Evolutionary conservation across 2,797 vertebrate genomes (phyloP), one percentile per base, ranked within the genome.

Genomic region (Morelia viridis): DNA sequence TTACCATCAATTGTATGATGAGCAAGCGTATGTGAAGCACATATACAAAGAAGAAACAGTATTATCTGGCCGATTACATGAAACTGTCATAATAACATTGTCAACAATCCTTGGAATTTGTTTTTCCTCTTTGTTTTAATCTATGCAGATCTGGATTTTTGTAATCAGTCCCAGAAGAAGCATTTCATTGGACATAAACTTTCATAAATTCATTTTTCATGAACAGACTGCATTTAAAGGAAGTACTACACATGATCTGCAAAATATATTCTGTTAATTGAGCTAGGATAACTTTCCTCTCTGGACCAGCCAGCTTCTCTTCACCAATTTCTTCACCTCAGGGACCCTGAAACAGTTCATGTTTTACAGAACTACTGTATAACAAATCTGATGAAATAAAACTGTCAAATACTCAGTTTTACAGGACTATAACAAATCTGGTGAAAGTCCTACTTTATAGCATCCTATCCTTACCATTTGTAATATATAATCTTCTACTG

Each of bases 381-480:
- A 91, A 90, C 89, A 91, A 94, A 89, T 31, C 85, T 93, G 87
- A 76, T 85, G 92, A 93, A 93, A 93, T 80, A 80, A 80, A 80
- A 80, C 19, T 80, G 22, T 80, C 24, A 80, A 46, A 46, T 46
- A 10, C 94, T 93, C 93, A 85, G 83, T 95, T 90, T 91, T 85
- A 91, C 71, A 95, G 19, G 91, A 80, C 94, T 94, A 94, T 93
- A 89, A 89, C 89, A 92, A 94, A 89, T 31, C 87, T 93, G 88
- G 60, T 80, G 93, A 92, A 94, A 93, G 91, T 15, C n/a, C 91
- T 87, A 31, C 60, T 57, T 88, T 71, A 88, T 22, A 65, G 58
- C 62, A 46, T 41, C 11, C 28, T 53, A 76, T 19, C 58, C 58
- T 0, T 0, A 35, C 88, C 93, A 93, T 68, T 92, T 90, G 17